Conservation (phyloP, 2,113 vertebrate genomes). For the Siniperca knerii region DNA sequence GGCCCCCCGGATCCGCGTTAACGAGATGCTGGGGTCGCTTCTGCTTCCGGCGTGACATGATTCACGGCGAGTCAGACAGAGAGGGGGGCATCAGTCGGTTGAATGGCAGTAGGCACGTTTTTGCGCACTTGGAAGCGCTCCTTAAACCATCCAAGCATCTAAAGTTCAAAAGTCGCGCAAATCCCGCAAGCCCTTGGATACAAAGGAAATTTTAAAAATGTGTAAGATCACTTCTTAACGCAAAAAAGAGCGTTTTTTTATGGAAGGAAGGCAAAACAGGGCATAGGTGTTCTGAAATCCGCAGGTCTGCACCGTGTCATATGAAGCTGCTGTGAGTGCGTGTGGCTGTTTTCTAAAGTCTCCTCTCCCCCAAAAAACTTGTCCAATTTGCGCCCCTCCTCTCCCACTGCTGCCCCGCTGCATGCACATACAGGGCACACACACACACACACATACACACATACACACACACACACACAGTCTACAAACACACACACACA, state of each 20-base stretch:
- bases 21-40: slow-evolving; percentile 88
- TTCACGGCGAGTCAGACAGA: slow-evolving; percentile 80
- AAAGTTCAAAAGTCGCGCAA: slow-evolving; percentile 39
- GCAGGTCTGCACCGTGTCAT: slow-evolving; percentile 73
- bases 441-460: slow-evolving; percentile 66
- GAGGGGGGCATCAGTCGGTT: slow-evolving; percentile 78
- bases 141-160: slow-evolving; percentile 54
- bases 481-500: slow-evolving; percentile 62
- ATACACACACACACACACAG: slow-evolving; percentile 63
- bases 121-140: slow-evolving; percentile 75
- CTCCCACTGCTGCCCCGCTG: slow-evolving; percentile 74
- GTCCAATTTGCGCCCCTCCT: slow-evolving; percentile 85
- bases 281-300: slow-evolving; percentile 63
- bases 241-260: not conserved
- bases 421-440: slow-evolving; percentile 75
- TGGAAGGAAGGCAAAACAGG: not conserved
- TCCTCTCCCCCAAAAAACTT: slow-evolving; percentile 84
- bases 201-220: too few relatives aligned
- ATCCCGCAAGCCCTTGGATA: not conserved
- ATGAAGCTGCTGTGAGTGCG: slow-evolving; percentile 71
- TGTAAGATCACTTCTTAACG: not conserved
- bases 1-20: slow-evolving; percentile 85
- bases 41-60: slow-evolving; percentile 90
- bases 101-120: slow-evolving; percentile 63
- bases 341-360: slow-evolving; percentile 86